Evolutionary conservation across 2,797 vertebrate species (phyloP), one percentile per base, ranked within the genome.

Genomic region (Labroides dimidiatus): DNA sequence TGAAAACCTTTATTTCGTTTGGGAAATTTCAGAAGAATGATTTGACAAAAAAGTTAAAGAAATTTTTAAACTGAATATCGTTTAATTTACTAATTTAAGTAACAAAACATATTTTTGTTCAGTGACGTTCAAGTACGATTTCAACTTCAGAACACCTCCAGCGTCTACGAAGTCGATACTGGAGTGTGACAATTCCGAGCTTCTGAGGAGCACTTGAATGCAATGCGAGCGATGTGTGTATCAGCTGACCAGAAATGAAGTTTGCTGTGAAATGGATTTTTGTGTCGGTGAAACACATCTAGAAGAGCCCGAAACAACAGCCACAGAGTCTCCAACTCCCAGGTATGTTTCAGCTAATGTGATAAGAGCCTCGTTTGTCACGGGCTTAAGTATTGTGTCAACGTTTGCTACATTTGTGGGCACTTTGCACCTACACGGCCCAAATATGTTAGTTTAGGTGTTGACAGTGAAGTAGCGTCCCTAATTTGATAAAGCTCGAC

Each of bases 191-290:
- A 49, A 16, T 3, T 49, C 48, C 48, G 48, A 49, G 21, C 21
- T 8, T 49, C 13, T 6, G 21, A 6, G 13, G 21, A 24, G 23
- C 14, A 8, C 48, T 0, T 49, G 48, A 49, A 49, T 14, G 48
- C 48, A 48, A 2, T 11, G 12, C 4, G 19, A 20, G 45, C 0
- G 3, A 1, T 4, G 42, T 30, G 21, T 21, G 21, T 19, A 20
- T 82, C 81, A 84, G 64, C 69, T 86, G 83, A 85, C 71, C 74
- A 67, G 69, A 83, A 64, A 65, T 4, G 12, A 45, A 20, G 60
- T 64, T 44, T 47, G 43, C 52, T 17, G 4, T 59, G 58, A 73
- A 73, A 83, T 85, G 56, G 48, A 37, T 15, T 24, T 24, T 1
- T 41, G 16, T 39, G 17, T 45, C 20, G 10, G 36, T 14, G 8